Evolutionary conservation across 1,140 invertebrate species (phyloP).

Genomic region (Rhagoletis zephyria): DNA sequence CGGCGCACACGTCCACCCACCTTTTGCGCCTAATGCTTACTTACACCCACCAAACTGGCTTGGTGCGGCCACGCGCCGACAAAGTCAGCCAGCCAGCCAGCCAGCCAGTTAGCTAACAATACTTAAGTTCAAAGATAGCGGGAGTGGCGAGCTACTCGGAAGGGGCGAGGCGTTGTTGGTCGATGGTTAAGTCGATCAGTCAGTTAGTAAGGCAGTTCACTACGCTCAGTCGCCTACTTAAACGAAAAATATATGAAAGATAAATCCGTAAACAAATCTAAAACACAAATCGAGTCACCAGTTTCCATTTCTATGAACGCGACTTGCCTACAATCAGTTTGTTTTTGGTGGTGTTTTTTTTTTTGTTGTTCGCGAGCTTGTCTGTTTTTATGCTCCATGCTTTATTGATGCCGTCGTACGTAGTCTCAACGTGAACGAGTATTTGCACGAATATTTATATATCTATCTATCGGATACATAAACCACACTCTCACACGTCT

Average conservation of each 20-base stretch:
- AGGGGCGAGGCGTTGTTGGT: background rate
- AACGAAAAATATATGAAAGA: background rate
- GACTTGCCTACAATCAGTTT: background rate
- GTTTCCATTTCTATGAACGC: slow-evolving; percentile 37
- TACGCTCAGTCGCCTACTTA: background rate
- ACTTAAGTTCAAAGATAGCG: too few species aligned
- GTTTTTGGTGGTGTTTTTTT: background rate
- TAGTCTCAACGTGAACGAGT: slow-evolving; percentile 16
- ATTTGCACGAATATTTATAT: slow-evolving; percentile 19
- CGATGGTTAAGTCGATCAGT: slow-evolving; percentile 32
- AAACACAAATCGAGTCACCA: background rate
- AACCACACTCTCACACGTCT: background rate
- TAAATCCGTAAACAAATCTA: background rate
- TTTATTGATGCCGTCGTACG: background rate
- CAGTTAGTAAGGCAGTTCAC: slow-evolving; percentile 34
- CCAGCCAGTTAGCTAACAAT: too few species aligned
- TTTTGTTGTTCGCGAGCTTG: slow-evolving; percentile 3
- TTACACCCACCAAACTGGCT: slow-evolving; percentile 34
- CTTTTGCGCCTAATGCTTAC: background rate
- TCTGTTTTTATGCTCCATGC: background rate
- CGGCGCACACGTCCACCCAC: background rate
- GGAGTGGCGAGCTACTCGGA: background rate
- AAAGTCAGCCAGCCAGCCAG: background rate
- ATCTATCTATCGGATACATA: background rate
- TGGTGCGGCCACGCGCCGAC: slow-evolving; percentile 22